These are phyloP conservation scores for Leptopilina syphax DNA, from an alignment of 2,888 invertebrate species.

Conservation along the genomic window DNA sequence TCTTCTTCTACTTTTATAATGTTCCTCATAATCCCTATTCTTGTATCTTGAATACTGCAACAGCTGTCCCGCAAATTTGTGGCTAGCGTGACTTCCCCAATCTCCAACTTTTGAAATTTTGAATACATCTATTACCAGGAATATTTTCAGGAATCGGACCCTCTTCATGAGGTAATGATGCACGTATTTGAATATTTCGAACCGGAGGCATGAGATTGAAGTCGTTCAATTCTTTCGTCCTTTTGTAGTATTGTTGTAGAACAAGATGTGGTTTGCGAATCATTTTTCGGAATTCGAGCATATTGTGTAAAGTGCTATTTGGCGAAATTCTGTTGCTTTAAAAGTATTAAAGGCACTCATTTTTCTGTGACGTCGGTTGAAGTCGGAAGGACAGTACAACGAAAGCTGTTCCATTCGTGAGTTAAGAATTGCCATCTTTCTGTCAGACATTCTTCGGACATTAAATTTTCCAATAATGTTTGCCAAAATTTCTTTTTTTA, in stretches of 20 bases:
- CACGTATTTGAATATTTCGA: too few species aligned
- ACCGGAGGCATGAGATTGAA: background rate
- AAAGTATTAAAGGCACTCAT: background rate
- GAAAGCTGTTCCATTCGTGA: constrained; percentile 29
- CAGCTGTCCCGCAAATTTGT: too few species aligned
- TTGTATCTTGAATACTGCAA: background rate
- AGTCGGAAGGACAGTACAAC: background rate
- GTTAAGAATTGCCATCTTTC: constrained; percentile 38
- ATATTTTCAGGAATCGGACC: too few species aligned
- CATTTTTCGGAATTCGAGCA: background rate
- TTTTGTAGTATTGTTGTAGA: constrained; percentile 28
- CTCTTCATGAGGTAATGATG: too few species aligned
- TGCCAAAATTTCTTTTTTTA: constrained; percentile 39
- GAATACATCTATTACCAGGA: background rate
- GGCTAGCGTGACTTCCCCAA: background rate
- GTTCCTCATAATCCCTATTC: background rate
- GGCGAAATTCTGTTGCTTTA: background rate
- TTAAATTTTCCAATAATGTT: constrained; percentile 33
- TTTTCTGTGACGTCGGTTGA: background rate
- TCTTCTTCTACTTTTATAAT: background rate
- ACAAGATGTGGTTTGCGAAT: constrained; percentile 5
- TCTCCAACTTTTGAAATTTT: constrained; percentile 13
- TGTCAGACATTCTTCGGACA: constrained; percentile 24
- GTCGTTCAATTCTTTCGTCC: constrained; percentile 22
- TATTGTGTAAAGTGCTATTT: constrained; percentile 16